Evolutionary conservation across 2,888 invertebrate species (phyloP).

Genomic region (Leptodirus hochenwartii): DNA sequence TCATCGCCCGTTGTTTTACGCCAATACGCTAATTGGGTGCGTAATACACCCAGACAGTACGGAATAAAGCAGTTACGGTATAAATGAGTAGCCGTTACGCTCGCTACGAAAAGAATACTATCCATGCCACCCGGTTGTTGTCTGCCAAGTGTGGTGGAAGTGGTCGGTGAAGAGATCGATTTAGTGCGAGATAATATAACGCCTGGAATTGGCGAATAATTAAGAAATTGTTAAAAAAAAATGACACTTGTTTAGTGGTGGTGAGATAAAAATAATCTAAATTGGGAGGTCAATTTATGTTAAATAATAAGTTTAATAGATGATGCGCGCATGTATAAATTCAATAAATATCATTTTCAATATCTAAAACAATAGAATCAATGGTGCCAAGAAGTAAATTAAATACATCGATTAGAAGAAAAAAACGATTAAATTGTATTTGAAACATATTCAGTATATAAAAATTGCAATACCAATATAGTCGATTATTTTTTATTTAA

Average conservation of each 20-base stretch:
- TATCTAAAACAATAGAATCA: too few species aligned
- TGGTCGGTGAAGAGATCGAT: slow-evolving; percentile 34
- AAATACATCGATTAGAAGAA: slow-evolving; percentile 2
- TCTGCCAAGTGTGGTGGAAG: too few species aligned
- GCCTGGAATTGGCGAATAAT: too few species aligned
- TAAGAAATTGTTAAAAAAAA: slow-evolving; percentile 6
- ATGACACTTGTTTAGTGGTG: too few species aligned
- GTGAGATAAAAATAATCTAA: too few species aligned
- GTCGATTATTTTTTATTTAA: not conserved
- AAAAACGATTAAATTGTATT: slow-evolving; percentile 1
- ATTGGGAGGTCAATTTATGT: too few species aligned
- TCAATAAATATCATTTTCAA: too few species aligned
- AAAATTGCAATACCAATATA: not conserved
- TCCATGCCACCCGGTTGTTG: too few species aligned
- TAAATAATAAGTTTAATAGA: too few species aligned
- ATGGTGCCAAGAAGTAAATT: too few species aligned
- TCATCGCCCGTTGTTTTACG: slow-evolving; percentile 22
- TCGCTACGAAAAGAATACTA: slow-evolving; percentile 52
- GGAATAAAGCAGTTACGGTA: slow-evolving; percentile 51
- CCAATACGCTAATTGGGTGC: slow-evolving; percentile 62
- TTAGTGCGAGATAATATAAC: slow-evolving; percentile 66
- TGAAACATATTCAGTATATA: not conserved
- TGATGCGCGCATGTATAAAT: too few species aligned
- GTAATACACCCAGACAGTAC: slow-evolving; percentile 52
- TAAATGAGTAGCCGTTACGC: slow-evolving; percentile 49